Base-by-base conservation (phyloP, 35 echinoderm and acorn worm species). In the Stichopus chloronotus region DNA sequence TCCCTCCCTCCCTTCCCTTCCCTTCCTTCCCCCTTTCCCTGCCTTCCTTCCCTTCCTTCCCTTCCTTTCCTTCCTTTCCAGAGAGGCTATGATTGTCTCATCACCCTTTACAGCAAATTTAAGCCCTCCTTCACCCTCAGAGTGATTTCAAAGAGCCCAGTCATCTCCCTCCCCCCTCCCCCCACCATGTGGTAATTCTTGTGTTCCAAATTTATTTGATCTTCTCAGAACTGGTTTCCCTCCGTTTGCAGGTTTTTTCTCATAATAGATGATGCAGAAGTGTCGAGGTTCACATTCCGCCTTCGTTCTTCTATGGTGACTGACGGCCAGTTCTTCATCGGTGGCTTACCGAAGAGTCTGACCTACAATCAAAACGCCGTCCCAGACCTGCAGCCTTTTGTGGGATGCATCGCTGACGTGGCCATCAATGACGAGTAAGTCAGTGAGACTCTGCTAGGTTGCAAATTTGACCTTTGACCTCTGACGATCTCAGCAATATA, bases 351-450 rank as follows among this genome's bases (percentile, higher is more conserved):
- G 5, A 78, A 78, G 53, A 79, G 56, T 23, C 76, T 91, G 52
- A 25, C 90, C 13, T 91, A 79, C 52, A 91, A 91, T 11, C 5
- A 6, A 6, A 55, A 91, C 4, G 90, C 55, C 5, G 56, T 91
- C 5, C 69, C 90, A 22, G 56, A 91, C 10, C 72, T 91, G 10
- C 11, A 78, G n/a, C 76, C 90, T 13, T 91, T 79, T n/a, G 17
- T 91, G 5, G 90, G 90, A 53, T 91, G 90, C 54, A 91, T 91
- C 24, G 52, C 72, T 16, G 54, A 91, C 24, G 30, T 91, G 7
- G 56, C 17, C 21, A 57, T 72, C 5, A 72, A 58, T 17, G 13
- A n/a, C 13, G 55, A 24, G 90, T 91, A 78, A 91, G 87, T 55
- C 8, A 63, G 11, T 55, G 80, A 83, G 30, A 23, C 23, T 23